Base-by-base conservation (phyloP, 2,797 vertebrate genomes). In the Enteromius anoplus region DNA sequence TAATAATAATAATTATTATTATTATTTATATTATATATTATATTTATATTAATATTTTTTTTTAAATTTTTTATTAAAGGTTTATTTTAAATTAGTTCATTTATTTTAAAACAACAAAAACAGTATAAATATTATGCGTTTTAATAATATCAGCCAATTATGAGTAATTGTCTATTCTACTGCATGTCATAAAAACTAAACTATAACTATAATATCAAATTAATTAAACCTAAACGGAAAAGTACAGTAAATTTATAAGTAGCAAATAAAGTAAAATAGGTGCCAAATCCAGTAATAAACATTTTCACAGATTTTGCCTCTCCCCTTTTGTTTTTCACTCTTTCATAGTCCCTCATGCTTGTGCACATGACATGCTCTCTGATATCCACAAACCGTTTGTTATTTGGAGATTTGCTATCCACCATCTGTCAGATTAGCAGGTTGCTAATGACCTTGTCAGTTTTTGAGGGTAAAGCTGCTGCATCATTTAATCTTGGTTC, bases 371-470 rank as follows among this genome's bases (percentile, higher is more conserved):
- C 78, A 23, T 32, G 49, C 47, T 49, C 62, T 51, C 70, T 64
- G 49, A 68, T 42, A 78, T 42, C 17, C 45, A 78, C 21, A 26
- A 51, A 64, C 11, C 75, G 79, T 65, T 60, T 60, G 4, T 77
- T 81, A 51, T 86, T 85, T 86, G 55, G 77, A 86, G 82, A 90
- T 88, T 89, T 89, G 42, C 80, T 80, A 75, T 84, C 73, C 81
- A 66, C 84, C 85, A 86, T 70, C 75, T 85, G 84, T 90, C 87
- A 84, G 86, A 82, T 83, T 77, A 69, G 73, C 81, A 75, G 88
- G 84, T 70, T 26, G 76, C 85, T 83, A 89, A 88, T 89, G 87
- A 81, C 85, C 83, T 86, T 77, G 71, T 83, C 66, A 14, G 73
- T 90, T 77, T 78, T 78, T 45, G 49, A 75, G 23, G 80, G 85